Evolutionary conservation across 1,140 invertebrate genomes (phyloP), one percentile per base, ranked within the genome.

Genomic region (Tetraneura akinire): DNA sequence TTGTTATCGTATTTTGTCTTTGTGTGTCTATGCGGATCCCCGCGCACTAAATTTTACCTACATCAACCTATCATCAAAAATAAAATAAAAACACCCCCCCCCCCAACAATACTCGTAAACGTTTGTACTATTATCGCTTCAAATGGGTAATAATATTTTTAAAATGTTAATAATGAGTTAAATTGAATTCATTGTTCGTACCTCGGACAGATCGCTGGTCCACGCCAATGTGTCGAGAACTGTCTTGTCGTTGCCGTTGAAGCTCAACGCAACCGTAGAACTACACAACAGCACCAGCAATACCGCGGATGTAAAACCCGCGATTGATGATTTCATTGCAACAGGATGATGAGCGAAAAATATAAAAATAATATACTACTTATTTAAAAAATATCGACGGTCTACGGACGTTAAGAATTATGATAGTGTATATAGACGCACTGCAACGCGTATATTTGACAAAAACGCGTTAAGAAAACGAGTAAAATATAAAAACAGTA

Each of bases 231-330:
- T 78, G 37, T 78, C 74, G n/a, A 78, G 45, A 1, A 78, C 23
- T 9, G 74, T 78, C 37, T 47, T 78, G 53, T 78, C 55, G 23
- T 78, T 62, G 18, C 37, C 53, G 55, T 60, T 60, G 21, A 78
- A 78, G 55, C 21, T 78, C 1, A 62, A 11, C 3, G 74, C 37
- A 11, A 6, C 14, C 0, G 55, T 16, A 21, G 14, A 18, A 16
- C 21, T 55, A 37, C 74, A 78, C 21, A 60, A 45, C 10, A 78
- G 3, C 37, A 62, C 42, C 6, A 78, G 21, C 13, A 62, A 5
- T n/a, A 47, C 53, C 32, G 73, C 73, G 73, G 70, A 55, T 18
- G 47, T 32, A 9, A n/a, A n/a, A 11, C 62, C 29, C 29, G 32
- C 32, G 62, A 4, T 64, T 1, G 32, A 62, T 10, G 32, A 66